These are phyloP conservation scores for Pyrocoelia pectoralis DNA, from an alignment of 2,888 invertebrate genomes.

Conservation along the genomic window DNA sequence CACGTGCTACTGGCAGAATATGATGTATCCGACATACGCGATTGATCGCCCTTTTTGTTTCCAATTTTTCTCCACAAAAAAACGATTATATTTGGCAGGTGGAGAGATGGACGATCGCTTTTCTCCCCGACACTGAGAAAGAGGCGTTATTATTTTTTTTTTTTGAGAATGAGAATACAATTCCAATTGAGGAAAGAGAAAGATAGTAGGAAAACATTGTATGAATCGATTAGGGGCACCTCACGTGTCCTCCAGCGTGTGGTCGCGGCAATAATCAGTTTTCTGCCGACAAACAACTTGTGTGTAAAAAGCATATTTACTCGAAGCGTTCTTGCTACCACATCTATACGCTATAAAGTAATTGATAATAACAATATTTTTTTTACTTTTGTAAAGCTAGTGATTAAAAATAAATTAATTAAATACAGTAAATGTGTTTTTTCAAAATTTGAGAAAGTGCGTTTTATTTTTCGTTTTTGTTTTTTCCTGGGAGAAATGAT, in stretches of 20 bases:
- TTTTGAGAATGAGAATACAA: too few relatives aligned
- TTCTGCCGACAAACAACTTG: slow-evolving; percentile 41
- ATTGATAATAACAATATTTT: neutral
- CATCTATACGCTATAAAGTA: neutral
- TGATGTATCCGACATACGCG: slow-evolving; percentile 27
- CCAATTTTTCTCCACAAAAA: neutral
- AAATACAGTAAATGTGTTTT: neutral
- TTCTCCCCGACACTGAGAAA: too few relatives aligned
- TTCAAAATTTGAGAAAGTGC: neutral
- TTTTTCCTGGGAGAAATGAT: neutral
- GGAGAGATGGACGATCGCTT: too few relatives aligned
- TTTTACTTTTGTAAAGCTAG: neutral
- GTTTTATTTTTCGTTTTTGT: neutral
- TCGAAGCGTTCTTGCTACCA: neutral
- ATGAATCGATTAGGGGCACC: slow-evolving; percentile 33
- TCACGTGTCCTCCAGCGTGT: slow-evolving; percentile 56
- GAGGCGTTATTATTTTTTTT: too few relatives aligned
- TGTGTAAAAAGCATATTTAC: slow-evolving; percentile 9
- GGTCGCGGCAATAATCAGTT: slow-evolving; percentile 47
- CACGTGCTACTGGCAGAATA: slow-evolving; percentile 28
- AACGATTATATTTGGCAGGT: too few relatives aligned
- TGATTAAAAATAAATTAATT: neutral
- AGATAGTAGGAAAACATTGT: slow-evolving; percentile 10
- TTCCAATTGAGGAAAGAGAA: slow-evolving; percentile 11
- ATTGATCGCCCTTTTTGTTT: neutral